phyloP scores from a whole-genome alignment of 2,797 vertebrate genomes.

The Iguana delicatissima region DNA sequence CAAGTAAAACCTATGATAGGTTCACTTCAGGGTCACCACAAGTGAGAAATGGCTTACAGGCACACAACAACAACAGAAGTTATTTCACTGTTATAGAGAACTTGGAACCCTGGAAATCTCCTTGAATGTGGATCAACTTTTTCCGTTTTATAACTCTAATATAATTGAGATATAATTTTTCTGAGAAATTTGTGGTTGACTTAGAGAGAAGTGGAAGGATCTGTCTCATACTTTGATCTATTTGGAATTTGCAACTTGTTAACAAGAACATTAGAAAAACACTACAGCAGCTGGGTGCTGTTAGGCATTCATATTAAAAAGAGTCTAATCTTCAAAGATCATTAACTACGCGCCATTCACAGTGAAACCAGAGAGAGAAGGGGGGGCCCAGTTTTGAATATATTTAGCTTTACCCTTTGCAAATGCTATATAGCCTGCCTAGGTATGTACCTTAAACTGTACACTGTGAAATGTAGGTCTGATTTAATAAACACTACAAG shows the following conservation, averaged over 20 bases:
- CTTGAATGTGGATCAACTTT: not conserved
- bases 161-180: not conserved
- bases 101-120: not conserved
- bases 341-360: constrained; percentile 30
- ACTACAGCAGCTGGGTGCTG: not conserved
- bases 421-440: constrained; percentile 21
- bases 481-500: constrained; percentile 37
- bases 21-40: no score
- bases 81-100: not conserved
- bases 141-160: not conserved
- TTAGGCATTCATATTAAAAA: constrained; percentile 19
- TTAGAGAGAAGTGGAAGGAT: not conserved
- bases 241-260: not conserved
- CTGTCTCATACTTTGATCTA: not conserved
- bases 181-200: not conserved
- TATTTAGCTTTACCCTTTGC: constrained; percentile 39
- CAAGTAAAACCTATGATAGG: no score
- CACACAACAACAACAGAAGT: no score
- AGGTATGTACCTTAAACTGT: constrained; percentile 21
- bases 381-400: constrained; percentile 21
- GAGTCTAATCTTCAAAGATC: constrained; percentile 47
- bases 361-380: constrained; percentile 13
- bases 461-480: constrained; percentile 24
- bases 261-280: not conserved
- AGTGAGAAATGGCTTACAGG: no score